These are phyloP conservation scores for Diplodus sargus DNA, from an alignment of 2,797 vertebrate genomes.

Conservation along the genomic window DNA sequence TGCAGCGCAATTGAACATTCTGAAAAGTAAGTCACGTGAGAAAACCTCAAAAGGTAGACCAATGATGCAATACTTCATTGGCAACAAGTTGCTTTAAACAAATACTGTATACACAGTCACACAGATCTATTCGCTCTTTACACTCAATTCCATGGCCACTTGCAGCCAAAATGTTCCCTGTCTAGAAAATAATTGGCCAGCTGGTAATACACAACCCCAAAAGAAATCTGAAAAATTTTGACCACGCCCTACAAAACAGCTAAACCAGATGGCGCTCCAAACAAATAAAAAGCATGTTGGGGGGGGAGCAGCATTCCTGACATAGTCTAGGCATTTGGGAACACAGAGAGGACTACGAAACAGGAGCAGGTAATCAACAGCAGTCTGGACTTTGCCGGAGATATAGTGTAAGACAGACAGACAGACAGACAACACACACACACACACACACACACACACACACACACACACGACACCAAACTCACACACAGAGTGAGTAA, in stretches of 20 bases:
- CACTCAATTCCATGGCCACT: conserved; percentile 1
- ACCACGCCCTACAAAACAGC: conserved; percentile 58
- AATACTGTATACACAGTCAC: neutral
- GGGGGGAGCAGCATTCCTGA: conserved; percentile 66
- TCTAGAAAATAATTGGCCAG: conserved; percentile 43
- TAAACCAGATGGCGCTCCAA: conserved; percentile 78
- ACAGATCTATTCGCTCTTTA: neutral
- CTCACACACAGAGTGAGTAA: conserved; percentile 64
- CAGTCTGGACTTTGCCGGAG: conserved; percentile 45
- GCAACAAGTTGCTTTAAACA: conserved; percentile 5
- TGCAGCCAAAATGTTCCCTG: conserved; percentile 12
- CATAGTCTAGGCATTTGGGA: conserved; percentile 65
- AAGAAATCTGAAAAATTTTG: conserved; percentile 52
- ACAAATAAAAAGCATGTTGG: conserved; percentile 68
- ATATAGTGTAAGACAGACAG: conserved; percentile 44
- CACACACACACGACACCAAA: conserved; percentile 10
- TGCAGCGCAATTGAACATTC: neutral
- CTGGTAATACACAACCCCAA: conserved; percentile 41
- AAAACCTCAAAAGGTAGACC: neutral
- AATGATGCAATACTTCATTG: neutral
- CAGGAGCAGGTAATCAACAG: conserved; percentile 69
- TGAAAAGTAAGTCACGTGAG: neutral
- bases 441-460: conserved; percentile 33
- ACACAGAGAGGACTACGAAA: conserved; percentile 55
- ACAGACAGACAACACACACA: no score